Evolutionary conservation across 1,140 invertebrate genomes (phyloP), one percentile per base, ranked within the genome.

Genomic region (Tigriopus japonicus): DNA sequence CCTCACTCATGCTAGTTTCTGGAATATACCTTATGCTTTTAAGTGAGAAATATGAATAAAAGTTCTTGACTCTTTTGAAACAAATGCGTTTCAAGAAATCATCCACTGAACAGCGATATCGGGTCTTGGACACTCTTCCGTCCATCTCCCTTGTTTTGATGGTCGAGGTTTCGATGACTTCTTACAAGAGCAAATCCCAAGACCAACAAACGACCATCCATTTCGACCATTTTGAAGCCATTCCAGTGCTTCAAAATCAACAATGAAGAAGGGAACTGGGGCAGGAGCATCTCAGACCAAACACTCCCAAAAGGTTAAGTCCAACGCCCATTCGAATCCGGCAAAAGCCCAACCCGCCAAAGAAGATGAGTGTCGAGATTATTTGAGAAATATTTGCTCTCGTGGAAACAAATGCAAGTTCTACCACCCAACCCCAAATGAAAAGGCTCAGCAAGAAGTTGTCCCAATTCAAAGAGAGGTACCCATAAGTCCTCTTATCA

Each of bases 321-420:
- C 28, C 9, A 35, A 35, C 28, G 3, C 28, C 21, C 21, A 17
- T 49, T 6, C n/a, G 6, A 49, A 2, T 49, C 10, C 45, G 3
- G 45, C 12, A 5, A 49, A 49, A 49, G 2, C 45, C 12, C 45
- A 49, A 21, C 45, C n/a, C 45, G 21, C 12, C n/a, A 49, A 49
- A 15, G 21, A 49, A 6, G n/a, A 15, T 21, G 21, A 17, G 10
- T 80, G 78, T 67, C 71, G 78, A 19, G 78, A 80, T 67, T 80
- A 72, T 68, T 67, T 80, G 64, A 71, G 79, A 42, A 80, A 80
- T 69, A 76, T 79, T 43, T 90, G 87, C 70, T 80, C 81, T 61
- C 74, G 86, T 13, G 84, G 84, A 10, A 82, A 81, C 65, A 78
- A 79, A 42, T 90, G 87, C 71, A 85, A 85, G 65, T 86, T 79